These are phyloP conservation scores for Ormyrus pomaceus DNA, from an alignment of 2,888 invertebrate genomes.

Conservation along the genomic window DNA sequence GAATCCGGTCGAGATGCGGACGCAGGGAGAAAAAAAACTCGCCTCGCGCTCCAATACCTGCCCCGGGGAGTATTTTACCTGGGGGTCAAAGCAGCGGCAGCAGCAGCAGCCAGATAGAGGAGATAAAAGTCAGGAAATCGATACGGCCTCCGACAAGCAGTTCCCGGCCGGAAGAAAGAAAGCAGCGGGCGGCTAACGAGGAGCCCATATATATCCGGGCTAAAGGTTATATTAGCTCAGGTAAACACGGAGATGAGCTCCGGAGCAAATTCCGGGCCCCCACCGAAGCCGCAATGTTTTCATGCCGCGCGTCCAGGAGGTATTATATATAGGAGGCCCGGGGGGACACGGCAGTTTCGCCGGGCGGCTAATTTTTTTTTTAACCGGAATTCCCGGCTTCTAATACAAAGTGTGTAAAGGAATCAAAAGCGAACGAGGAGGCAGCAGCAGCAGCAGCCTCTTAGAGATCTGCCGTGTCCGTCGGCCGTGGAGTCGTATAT, in stretches of 20 bases:
- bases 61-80: no score
- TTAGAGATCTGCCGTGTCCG: no score
- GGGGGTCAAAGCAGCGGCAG: neutral
- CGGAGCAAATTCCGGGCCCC: slow-evolving; percentile 44
- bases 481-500: no score
- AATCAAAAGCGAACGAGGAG: no score
- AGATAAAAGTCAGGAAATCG: slow-evolving; percentile 55
- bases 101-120: neutral
- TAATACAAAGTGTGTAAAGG: no score
- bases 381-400: no score
- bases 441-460: no score
- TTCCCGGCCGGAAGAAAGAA: neutral
- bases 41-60: slow-evolving; percentile 32
- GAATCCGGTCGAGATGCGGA: neutral
- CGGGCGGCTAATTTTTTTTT: no score
- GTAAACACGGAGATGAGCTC: slow-evolving; percentile 17
- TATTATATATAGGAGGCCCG: neutral
- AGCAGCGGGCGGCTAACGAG: slow-evolving; percentile 41
- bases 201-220: neutral
- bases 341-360: neutral
- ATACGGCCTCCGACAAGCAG: slow-evolving; percentile 6
- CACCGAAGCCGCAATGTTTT: slow-evolving; percentile 63
- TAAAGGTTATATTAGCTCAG: neutral
- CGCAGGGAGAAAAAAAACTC: neutral
- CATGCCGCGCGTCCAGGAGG: slow-evolving; percentile 49